Evolutionary conservation across 1,140 invertebrate species (phyloP), one percentile per base, ranked within the genome.

Genomic region (Zaprionus inermis): DNA sequence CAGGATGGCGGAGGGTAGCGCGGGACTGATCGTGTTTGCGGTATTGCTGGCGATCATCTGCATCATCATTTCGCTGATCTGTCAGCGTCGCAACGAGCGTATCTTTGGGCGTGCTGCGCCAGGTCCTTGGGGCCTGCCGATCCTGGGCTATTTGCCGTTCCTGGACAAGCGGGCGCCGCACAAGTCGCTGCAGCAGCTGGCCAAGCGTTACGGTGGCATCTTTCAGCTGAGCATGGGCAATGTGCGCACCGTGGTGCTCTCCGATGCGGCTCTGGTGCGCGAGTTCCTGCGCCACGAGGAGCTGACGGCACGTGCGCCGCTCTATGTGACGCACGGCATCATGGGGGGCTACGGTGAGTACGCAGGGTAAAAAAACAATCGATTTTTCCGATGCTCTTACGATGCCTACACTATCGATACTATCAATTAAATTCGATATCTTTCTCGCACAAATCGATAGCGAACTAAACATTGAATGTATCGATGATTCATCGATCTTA

Each of bases 301-400:
- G 1, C 95, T 96, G 75, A 93, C 94, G 2, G 96, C 95, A 12
- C 93, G 97, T 58, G 96, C 97, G 1, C 96, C 96, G 1, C 93
- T 98, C 0, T 96, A 95, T 88, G 91, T 97, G 18, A 97, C 97
- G 0, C 96, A 97, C 86, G 97, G 96, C 38, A 96, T 98, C 11
- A 97, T 97, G 95, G 93, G 96, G 67, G 97, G 97, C 76, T 95
- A 96, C 86, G 97, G 97, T 97, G 93, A 95, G 93, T 61, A 11
- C 0, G 51, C 51, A 30, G 51, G 12, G 11, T 0, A 38, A 14
- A 0, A 14, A 24, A 4, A 24, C 2, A 24, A 2, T 24, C 22
- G 22, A 24, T 24, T n/a, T n/a, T n/a, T n/a, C n/a, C n/a, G n/a
- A n/a, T n/a, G n/a, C n/a, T n/a, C n/a, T n/a, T n/a, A n/a, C n/a